These are phyloP conservation scores for Drosophila pseudoananassae DNA, from an alignment of 1,140 invertebrate species.

Conservation along the genomic window DNA sequence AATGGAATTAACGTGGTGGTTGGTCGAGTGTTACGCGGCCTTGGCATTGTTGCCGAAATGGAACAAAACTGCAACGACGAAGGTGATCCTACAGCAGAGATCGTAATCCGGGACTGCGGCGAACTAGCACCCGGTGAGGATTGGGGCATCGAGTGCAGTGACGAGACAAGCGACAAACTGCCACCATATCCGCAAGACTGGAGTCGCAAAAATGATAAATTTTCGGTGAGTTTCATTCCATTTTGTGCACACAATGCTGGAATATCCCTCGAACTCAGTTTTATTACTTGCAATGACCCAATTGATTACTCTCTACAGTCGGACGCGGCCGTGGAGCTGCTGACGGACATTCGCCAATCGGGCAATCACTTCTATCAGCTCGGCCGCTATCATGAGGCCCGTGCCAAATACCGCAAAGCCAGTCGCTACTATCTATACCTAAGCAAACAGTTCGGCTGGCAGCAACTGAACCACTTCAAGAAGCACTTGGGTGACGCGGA, in stretches of 20 bases:
- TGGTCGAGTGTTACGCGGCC: constrained; percentile 91
- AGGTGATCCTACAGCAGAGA: constrained; percentile 86
- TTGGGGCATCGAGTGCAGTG: constrained; percentile 89
- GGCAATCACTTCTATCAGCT: constrained; percentile 89
- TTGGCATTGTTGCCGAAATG: constrained; percentile 88
- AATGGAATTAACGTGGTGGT: constrained; percentile 96
- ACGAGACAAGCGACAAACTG: constrained; percentile 88
- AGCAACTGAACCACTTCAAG: constrained; percentile 49
- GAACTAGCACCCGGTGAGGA: constrained; percentile 87
- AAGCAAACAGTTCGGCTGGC: constrained; percentile 70
- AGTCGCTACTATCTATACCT: constrained; percentile 88
- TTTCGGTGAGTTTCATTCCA: constrained; percentile 71
- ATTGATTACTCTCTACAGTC: constrained; percentile 17
- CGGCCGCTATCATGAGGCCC: constrained; percentile 86
- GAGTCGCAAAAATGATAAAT: constrained; percentile 83
- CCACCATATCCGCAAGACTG: constrained; percentile 91
- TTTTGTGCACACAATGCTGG: background rate
- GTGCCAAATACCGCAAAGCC: constrained; percentile 90
- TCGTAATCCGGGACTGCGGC: constrained; percentile 89
- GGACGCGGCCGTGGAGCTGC: constrained; percentile 51
- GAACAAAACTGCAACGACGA: constrained; percentile 86
- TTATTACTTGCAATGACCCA: constrained; percentile 7
- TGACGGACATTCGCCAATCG: constrained; percentile 87
- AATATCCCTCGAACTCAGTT: too few relatives aligned
- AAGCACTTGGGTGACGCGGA: constrained; percentile 34